phyloP scores from a whole-genome alignment of 2,113 vertebrate species.

The Rhizomys pruinosus region DNA sequence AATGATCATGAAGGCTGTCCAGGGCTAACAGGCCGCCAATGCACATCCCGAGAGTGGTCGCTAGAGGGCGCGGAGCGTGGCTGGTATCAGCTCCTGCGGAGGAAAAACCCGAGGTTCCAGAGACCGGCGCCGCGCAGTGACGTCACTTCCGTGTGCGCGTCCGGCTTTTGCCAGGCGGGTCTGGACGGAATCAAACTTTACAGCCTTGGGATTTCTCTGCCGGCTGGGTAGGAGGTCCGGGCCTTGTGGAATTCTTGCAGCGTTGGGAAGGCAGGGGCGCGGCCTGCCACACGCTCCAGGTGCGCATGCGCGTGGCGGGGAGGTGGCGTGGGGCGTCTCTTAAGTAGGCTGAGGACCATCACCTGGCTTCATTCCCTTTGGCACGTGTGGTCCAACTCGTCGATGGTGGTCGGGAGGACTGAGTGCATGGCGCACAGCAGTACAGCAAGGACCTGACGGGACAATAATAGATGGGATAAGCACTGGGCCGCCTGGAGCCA shows the following conservation, averaged over 20 bases:
- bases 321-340: too few species aligned
- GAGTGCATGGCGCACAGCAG: too few species aligned
- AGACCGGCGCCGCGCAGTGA: not conserved
- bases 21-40: fast-evolving
- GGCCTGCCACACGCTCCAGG: not conserved
- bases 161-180: not conserved
- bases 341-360: too few species aligned
- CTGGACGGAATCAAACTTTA: not conserved
- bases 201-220: too few species aligned
- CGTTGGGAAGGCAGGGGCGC: too few species aligned
- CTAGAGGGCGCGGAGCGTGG: not conserved
- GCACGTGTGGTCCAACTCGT: too few species aligned
- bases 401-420: too few species aligned
- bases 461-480: fast-evolving
- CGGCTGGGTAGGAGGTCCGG: fast-evolving
- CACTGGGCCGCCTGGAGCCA: not conserved
- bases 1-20: not conserved
- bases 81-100: fast-evolving
- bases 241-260: fast-evolving
- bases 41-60: not conserved
- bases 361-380: too few species aligned
- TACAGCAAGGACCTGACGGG: not conserved
- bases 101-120: fast-evolving
- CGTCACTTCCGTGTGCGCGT: not conserved
- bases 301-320: not conserved